These are phyloP conservation scores for Bubalus kerabau DNA, from an alignment of 2,113 vertebrate genomes.

Conservation along the genomic window DNA sequence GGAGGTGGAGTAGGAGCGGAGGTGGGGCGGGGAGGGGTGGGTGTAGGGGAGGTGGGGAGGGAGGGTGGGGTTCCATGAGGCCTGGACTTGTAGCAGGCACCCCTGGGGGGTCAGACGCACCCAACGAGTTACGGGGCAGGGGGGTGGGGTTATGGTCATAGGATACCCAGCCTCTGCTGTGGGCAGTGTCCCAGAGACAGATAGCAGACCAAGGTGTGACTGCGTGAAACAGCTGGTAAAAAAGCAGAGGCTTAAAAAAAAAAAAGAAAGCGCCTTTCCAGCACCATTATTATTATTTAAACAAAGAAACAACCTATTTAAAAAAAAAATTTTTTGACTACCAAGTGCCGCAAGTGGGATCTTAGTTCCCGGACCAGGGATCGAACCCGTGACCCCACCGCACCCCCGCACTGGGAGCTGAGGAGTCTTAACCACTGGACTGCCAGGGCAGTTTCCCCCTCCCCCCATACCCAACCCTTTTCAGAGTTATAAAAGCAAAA, in stretches of 20 bases:
- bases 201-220: neutral
- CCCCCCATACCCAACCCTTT: neutral
- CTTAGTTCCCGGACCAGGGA: neutral
- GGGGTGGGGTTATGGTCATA: fast-evolving
- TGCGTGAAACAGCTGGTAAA: fast-evolving
- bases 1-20: neutral
- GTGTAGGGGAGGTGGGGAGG: neutral
- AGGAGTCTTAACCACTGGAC: neutral
- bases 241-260: neutral
- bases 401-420: neutral
- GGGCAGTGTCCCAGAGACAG: neutral
- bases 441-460: neutral
- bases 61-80: constrained; percentile 45
- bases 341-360: neutral
- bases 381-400: fast-evolving
- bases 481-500: neutral
- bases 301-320: neutral
- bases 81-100: neutral
- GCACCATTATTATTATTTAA: neutral
- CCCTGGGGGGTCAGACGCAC: neutral
- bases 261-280: neutral
- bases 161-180: fast-evolving
- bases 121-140: fast-evolving
- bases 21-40: too few species aligned
- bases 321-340: neutral